Percentiles rank a stretch among this genome's conserved stretches.
Conservation (phyloP, 2,888 invertebrate species). For the Crocallis elinguaria region DNA sequence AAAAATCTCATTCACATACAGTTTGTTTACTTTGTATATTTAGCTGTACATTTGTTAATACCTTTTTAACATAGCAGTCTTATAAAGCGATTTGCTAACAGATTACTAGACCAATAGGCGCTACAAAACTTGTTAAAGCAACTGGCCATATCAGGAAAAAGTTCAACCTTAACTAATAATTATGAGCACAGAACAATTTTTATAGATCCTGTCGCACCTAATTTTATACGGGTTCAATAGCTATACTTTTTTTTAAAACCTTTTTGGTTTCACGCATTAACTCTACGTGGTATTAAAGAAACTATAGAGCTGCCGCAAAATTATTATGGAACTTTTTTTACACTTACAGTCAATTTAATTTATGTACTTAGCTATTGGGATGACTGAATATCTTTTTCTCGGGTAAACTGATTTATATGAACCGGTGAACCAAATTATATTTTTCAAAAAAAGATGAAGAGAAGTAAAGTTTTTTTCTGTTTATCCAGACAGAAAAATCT, state of each 20-base stretch:
- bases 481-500: too few relatives aligned
- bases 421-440: too few relatives aligned
- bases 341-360: too few relatives aligned
- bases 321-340: too few relatives aligned
- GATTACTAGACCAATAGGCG: conserved; percentile 30
- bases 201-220: conserved; percentile 31
- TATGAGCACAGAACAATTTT: conserved; percentile 27
- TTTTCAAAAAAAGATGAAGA: too few relatives aligned
- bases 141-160: conserved; percentile 34
- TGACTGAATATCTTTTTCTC: too few relatives aligned
- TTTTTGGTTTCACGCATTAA: conserved; percentile 48
- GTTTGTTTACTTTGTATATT: too few relatives aligned
- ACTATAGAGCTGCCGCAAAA: too few relatives aligned
- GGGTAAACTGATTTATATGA: too few relatives aligned
- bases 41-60: neutral
- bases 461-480: too few relatives aligned
- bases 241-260: conserved; percentile 45
- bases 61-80: neutral
- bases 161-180: conserved; percentile 35
- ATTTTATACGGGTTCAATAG: conserved; percentile 43
- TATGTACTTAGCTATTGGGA: too few relatives aligned
- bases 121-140: conserved; percentile 18
- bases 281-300: conserved; percentile 34
- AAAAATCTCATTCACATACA: too few relatives aligned
- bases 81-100: conserved; percentile 4